A percentile compares a stretch with the other conserved stretches of the same genome.
phyloP scores from a whole-genome alignment of 2,797 vertebrate genomes.

The Morus bassanus region DNA sequence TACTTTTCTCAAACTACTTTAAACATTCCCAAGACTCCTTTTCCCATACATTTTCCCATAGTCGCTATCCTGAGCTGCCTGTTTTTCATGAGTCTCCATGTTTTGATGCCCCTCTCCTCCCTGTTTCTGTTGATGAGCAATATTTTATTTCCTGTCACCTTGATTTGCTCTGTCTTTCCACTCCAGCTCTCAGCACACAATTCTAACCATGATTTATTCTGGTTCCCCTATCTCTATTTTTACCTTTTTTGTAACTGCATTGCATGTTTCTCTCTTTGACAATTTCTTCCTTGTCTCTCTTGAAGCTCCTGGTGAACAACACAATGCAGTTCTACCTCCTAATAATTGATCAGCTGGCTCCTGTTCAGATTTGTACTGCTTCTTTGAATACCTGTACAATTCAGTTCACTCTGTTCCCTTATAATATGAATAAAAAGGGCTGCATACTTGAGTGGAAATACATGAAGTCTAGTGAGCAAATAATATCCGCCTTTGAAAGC shows the following conservation, averaged over 20 bases:
- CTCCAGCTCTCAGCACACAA: constrained; percentile 19
- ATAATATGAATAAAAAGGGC: constrained; percentile 10
- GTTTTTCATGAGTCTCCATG: not conserved
- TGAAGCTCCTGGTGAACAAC: constrained; percentile 32
- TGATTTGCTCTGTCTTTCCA: constrained; percentile 31
- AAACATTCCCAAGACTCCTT: not conserved
- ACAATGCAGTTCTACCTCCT: constrained; percentile 30
- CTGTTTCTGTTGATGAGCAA: not conserved
- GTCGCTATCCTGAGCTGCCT: not conserved
- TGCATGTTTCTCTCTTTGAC: constrained; percentile 31
- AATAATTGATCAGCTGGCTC: constrained; percentile 60
- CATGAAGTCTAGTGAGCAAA: constrained; percentile 16
- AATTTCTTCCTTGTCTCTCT: constrained; percentile 42
- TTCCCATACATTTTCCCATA: not conserved
- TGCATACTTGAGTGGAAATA: not conserved
- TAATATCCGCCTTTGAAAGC: constrained; percentile 27
- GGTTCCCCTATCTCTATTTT: not conserved
- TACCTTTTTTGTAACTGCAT: not conserved
- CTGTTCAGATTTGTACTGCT: constrained; percentile 44
- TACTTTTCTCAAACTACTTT: not conserved
- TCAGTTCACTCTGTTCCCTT: not conserved
- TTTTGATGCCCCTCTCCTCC: not conserved
- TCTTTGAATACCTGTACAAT: constrained; percentile 37
- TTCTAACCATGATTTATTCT: constrained; percentile 11
- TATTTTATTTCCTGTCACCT: constrained; percentile 14